A percentile compares a stretch with the other conserved stretches of the same genome.
These are phyloP conservation scores for Aurelia coerulea DNA, from an alignment of 30 jellyfish, hydroid and myxozoan species.

Conservation along the genomic window DNA sequence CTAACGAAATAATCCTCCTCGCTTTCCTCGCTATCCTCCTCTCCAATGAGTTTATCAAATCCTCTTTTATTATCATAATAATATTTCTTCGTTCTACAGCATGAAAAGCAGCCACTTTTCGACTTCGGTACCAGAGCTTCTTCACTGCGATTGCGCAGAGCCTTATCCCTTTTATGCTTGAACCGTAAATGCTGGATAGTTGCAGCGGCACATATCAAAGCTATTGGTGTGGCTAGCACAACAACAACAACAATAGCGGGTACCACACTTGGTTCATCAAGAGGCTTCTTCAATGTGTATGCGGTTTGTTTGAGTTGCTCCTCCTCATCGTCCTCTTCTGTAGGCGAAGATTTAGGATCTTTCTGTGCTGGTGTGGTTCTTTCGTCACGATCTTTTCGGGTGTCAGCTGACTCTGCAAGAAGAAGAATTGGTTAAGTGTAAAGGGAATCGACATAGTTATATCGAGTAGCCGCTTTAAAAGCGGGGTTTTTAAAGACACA, in stretches of 20 bases:
- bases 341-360: constrained; percentile 3
- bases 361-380: neutral
- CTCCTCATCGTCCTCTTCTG: constrained; percentile 22
- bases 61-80: constrained; percentile 75
- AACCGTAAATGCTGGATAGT: constrained; percentile 83
- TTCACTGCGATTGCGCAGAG: constrained; percentile 44
- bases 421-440: neutral
- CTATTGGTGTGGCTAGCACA: constrained; percentile 93
- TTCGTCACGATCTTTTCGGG: constrained; percentile 5
- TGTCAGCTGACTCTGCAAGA: neutral
- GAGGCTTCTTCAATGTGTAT: constrained; percentile 25
- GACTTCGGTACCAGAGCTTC: constrained; percentile 31
- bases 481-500: too few relatives aligned
- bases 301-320: constrained; percentile 10
- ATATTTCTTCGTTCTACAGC: constrained; percentile 87
- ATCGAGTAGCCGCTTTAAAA: too few relatives aligned
- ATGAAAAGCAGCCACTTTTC: constrained; percentile 51
- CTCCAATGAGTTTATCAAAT: constrained; percentile 70
- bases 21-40: constrained; percentile 64
- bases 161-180: constrained; percentile 54
- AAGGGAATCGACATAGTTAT: too few relatives aligned
- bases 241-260: constrained; percentile 92
- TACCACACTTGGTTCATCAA: constrained; percentile 60
- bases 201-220: constrained; percentile 81
- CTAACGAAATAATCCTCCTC: constrained; percentile 72